These are phyloP conservation scores for Leistus spinibarbis DNA, from an alignment of 2,888 invertebrate genomes.

Conservation along the genomic window DNA sequence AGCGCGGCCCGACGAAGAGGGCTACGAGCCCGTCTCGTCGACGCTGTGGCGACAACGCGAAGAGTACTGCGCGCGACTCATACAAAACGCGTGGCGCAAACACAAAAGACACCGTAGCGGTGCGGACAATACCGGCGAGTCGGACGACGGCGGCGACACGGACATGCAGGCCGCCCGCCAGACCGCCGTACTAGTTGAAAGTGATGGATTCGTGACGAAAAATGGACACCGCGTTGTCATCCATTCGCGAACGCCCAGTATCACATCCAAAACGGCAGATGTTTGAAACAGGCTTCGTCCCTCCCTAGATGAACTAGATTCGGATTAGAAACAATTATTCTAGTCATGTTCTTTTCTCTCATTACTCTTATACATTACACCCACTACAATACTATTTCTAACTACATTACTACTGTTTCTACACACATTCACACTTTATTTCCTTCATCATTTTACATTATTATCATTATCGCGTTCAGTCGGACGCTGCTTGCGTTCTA, in stretches of 20 bases:
- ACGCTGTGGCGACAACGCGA: constrained; percentile 96
- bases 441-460: no score
- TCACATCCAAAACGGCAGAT: constrained; percentile 82
- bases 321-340: constrained; percentile 30
- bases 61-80: constrained; percentile 93
- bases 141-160: constrained; percentile 57
- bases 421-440: no score
- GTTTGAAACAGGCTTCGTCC: constrained; percentile 82
- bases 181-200: constrained; percentile 85
- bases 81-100: constrained; percentile 94
- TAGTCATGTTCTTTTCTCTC: constrained; percentile 30
- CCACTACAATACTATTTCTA: not conserved
- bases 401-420: no score
- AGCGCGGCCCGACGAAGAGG: constrained; percentile 81
- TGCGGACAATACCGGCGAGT: constrained; percentile 63
- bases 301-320: constrained; percentile 63
- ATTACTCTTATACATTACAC: not conserved
- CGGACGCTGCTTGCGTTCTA: no score
- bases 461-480: no score
- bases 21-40: constrained; percentile 93
- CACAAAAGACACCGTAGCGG: constrained; percentile 74
- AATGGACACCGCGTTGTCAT: constrained; percentile 91
- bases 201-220: constrained; percentile 81
- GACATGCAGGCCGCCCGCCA: constrained; percentile 61
- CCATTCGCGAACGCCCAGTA: constrained; percentile 84